A percentile compares a stretch with the other conserved stretches of the same genome.
Conservation (phyloP, 2,113 vertebrate genomes). For the Bettongia penicillata region DNA sequence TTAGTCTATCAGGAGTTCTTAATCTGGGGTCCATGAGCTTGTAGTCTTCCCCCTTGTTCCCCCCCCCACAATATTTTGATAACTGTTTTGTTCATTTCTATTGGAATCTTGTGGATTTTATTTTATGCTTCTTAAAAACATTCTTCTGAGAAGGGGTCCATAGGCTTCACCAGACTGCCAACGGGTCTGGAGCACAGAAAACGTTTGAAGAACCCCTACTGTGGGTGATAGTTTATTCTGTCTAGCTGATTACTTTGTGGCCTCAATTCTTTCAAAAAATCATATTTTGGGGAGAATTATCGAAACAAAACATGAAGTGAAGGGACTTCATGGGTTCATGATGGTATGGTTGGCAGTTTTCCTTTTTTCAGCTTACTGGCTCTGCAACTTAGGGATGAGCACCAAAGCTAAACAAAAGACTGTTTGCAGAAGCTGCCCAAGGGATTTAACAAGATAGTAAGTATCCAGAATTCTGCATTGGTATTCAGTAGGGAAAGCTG, state of each 20-base stretch:
- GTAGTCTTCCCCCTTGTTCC: not conserved
- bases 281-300: not conserved
- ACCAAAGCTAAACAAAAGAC: not conserved
- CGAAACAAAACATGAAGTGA: not conserved
- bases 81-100: not conserved
- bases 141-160: not conserved
- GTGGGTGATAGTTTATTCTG: not conserved
- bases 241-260: not conserved
- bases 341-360: not conserved
- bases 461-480: constrained; percentile 20
- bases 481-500: constrained; percentile 32
- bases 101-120: not conserved
- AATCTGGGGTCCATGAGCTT: not conserved
- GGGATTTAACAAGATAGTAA: not conserved
- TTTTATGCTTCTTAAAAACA: not conserved
- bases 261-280: not conserved
- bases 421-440: constrained; percentile 50
- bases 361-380: not conserved
- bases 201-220: not conserved
- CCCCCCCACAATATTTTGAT: not conserved
- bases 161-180: not conserved
- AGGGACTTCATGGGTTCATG: not conserved
- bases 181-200: not conserved
- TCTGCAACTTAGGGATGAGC: not conserved
- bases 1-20: not conserved